Evolutionary conservation across 2,797 vertebrate species (phyloP), one percentile per base, ranked within the genome.

Genomic region (Platyrinchus mystaceus): DNA sequence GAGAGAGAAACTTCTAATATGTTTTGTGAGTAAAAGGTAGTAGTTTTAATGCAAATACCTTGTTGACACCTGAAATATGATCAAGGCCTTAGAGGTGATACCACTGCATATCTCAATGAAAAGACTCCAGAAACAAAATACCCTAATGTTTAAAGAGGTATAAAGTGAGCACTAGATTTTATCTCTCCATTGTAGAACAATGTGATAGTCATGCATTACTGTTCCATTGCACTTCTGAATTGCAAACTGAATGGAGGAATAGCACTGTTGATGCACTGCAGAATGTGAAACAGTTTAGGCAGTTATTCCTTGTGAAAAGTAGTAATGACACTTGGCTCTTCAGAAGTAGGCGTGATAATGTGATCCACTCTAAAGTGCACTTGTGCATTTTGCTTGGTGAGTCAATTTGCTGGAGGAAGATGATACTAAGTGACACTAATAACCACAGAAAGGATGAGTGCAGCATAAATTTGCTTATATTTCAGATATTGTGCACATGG

Each of bases 371-470:
- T 96, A 90, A 92, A 95, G 67, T 92, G 88, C 93, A 89, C 89
- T 96, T 95, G 96, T 92, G 86, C 91, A 88, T 94, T 96, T 96
- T 94, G 85, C 93, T 93, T 91, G 91, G 95, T 89, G 95, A 97
- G 95, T 94, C 96, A 95, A 94, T 96, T 97, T 97, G 91, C 94
- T 88, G 90, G 85, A 82, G 89, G 91, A 97, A 96, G 94, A 92
- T 94, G 95, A 95, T 96, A 94, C 86, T 95, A 96, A 95, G 94
- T 96, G 95, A 96, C 96, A 97, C 89, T 96, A 96, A 96, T 96
- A 97, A 94, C 94, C 91, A 95, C 95, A 93, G 85, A 96, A 97
- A 92, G 91, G 91, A 94, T 96, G 95, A 96, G 83, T 92, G 94
- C 94, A 96, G 96, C 93, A 95, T 96, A 96, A 92, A 96, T 97